Evolutionary conservation across 2,888 invertebrate species (phyloP), one percentile per base, ranked within the genome.

Genomic region (Andrena hattorfiana): DNA sequence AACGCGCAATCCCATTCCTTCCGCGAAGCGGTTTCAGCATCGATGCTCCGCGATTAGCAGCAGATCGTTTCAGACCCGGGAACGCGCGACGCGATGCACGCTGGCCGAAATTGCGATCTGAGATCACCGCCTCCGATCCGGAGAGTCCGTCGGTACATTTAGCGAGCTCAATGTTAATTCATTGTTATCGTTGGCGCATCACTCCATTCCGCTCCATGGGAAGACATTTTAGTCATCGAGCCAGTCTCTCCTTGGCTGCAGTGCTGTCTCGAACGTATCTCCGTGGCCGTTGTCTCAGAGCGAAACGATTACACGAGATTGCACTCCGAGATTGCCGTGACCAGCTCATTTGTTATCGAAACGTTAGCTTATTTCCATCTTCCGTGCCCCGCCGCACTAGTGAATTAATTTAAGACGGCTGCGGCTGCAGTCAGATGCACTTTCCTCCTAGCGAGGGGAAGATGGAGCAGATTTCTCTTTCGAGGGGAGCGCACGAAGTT

Each of bases 231-330:
- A 59, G 56, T 49, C 35, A 66, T 66, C 49, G 28, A 20, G 42
- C 26, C 42, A 8, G 32, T 42, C 13, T 1, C 16, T 26, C 23
- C 23, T 7, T 16, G 26, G 26, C 48, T 26, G 16, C n/a, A 16
- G 42, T 28, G 26, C 8, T n/a, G 30, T 30, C 28, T 20, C 20
- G 49, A 30, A 49, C 20, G 28, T 66, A 42, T 42, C 16, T 16
- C 0, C 42, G 28, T 49, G 66, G 28, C 69, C 28, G 60, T 70
- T 48, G 60, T 51, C 59, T 30, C n/a, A 48, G 28, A 30, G 28
- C 28, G 42, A 28, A 70, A 70, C 42, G 60, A 70, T 70, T 70
- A 70, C 60, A 32, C 28, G 66, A 63, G 60, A 78, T 78, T 78
- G 56, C 49, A n/a, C 63, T 56, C 20, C 23, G 49, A 20, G 49